A percentile compares a stretch with the other conserved stretches of the same genome.
phyloP scores from a whole-genome alignment of 2,888 invertebrate species.

The Rotaria socialis region DNA sequence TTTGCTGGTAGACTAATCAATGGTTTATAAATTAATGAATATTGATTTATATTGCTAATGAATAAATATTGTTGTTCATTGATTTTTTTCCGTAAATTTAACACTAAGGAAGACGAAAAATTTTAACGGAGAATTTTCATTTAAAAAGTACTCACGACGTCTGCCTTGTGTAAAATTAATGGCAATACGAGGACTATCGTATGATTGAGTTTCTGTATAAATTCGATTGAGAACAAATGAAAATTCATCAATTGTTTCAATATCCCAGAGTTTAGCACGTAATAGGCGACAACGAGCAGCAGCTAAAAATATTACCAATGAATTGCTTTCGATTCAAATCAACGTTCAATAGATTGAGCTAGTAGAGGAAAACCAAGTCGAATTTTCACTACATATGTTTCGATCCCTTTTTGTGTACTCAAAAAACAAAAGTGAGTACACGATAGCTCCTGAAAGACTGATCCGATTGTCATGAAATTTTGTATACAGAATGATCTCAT shows the following conservation, averaged over 20 bases:
- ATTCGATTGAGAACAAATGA: not conserved
- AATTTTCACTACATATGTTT: no score
- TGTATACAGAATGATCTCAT: no score
- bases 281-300: not conserved
- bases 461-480: no score
- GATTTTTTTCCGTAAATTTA: not conserved
- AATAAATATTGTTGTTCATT: not conserved
- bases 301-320: not conserved
- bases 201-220: not conserved
- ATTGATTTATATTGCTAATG: not conserved
- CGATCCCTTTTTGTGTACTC: no score
- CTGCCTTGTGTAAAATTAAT: not conserved
- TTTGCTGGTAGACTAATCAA: not conserved
- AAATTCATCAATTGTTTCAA: not conserved
- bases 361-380: no score
- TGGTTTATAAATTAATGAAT: constrained; percentile 28
- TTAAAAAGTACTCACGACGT: not conserved
- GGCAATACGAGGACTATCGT: constrained; percentile 19
- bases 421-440: no score
- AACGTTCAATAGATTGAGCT: no score
- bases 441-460: no score
- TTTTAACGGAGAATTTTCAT: not conserved
- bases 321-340: not conserved
- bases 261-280: constrained; percentile 6
- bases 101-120: not conserved